These are phyloP conservation scores for Onychorhynchus coronatus DNA, from an alignment of 2,113 vertebrate species.

Conservation along the genomic window DNA sequence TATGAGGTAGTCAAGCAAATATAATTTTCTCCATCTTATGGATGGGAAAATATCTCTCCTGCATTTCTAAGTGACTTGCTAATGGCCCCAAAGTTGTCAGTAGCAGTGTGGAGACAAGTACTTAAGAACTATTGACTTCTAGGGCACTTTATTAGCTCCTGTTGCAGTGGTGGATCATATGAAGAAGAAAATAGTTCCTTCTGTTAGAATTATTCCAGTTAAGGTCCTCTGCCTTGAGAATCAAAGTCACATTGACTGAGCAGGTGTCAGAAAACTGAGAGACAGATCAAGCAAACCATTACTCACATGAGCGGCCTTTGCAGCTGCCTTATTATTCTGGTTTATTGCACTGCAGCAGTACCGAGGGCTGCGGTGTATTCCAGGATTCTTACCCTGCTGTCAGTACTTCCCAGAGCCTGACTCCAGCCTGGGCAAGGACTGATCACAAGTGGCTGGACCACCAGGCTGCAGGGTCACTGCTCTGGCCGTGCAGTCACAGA, in stretches of 20 bases:
- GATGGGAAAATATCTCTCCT: neutral
- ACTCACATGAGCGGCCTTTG: neutral
- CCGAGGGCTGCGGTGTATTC: neutral
- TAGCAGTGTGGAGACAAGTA: neutral
- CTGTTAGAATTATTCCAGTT: neutral
- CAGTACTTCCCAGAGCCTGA: neutral
- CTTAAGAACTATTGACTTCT: neutral
- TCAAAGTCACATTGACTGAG: neutral
- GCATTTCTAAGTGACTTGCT: neutral
- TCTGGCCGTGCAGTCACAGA: neutral
- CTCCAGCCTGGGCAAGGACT: neutral
- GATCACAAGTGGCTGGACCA: neutral
- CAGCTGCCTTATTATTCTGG: neutral
- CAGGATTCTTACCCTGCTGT: accelerated
- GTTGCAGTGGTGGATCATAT: neutral
- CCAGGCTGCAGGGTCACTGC: neutral
- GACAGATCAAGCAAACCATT: neutral
- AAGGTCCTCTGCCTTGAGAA: neutral
- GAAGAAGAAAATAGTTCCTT: neutral
- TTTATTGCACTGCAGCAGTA: neutral
- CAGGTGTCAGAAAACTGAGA: neutral
- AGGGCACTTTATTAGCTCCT: neutral
- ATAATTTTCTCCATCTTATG: neutral
- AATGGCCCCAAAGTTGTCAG: neutral
- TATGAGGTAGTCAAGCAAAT: slow-evolving; percentile 7